Percentiles rank a stretch among this genome's conserved stretches.
These are phyloP conservation scores for Caenorhabditis inopinata DNA, from an alignment of 1,140 invertebrate genomes.

Conservation along the genomic window DNA sequence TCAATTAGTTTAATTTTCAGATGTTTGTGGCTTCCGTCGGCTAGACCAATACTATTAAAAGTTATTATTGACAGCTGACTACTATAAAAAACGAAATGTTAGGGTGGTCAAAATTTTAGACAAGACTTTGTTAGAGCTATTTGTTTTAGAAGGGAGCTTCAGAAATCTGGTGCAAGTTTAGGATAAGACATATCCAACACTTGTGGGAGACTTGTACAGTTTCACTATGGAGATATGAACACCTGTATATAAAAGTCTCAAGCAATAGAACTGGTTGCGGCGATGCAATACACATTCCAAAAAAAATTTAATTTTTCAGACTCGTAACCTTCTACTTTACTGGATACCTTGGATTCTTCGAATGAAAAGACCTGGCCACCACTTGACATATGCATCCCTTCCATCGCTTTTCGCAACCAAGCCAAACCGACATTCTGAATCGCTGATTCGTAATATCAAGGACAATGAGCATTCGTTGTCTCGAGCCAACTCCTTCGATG, in stretches of 20 bases:
- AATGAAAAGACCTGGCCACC: conserved; percentile 61
- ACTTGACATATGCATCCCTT: conserved; percentile 59
- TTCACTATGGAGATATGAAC: too few species aligned
- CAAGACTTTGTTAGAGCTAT: too few species aligned
- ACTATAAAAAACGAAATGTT: too few species aligned
- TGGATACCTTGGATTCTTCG: conserved; percentile 62
- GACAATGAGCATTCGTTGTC: conserved; percentile 50
- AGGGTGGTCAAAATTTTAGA: too few species aligned
- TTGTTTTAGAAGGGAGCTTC: too few species aligned
- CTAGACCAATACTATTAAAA: too few species aligned
- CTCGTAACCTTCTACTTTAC: conserved; percentile 62
- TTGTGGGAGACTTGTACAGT: too few species aligned
- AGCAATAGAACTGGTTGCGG: not conserved
- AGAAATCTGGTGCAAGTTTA: too few species aligned
- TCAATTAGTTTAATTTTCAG: too few species aligned
- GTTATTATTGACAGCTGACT: too few species aligned
- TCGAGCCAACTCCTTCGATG: conserved; percentile 52
- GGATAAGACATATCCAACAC: too few species aligned
- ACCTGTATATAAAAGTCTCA: not conserved
- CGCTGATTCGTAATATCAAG: conserved; percentile 61
- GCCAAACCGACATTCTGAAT: conserved; percentile 62
- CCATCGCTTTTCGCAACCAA: conserved; percentile 61
- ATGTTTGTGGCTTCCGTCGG: too few species aligned
- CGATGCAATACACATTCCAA: not conserved
- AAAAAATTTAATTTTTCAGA: conserved; percentile 49